Evolutionary conservation across 2,113 vertebrate genomes (phyloP).

Genomic region (Bambusicola thoracicus): DNA sequence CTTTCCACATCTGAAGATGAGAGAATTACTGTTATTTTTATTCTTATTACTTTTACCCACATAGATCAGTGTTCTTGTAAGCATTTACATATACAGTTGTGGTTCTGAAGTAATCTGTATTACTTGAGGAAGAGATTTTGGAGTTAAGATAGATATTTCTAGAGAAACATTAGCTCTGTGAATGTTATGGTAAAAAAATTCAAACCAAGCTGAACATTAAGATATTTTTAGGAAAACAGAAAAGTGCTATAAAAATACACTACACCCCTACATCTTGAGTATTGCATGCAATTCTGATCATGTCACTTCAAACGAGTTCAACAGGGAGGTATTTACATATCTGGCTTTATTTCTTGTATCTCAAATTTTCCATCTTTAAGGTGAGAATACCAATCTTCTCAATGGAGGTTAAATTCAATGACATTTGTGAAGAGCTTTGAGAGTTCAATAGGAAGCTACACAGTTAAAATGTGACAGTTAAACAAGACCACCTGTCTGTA

Average conservation of each 20-base stretch:
- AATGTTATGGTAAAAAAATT: not conserved
- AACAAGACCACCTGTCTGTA: not conserved
- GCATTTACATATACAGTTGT: not conserved
- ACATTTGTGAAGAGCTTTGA: not conserved
- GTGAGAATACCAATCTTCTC: not conserved
- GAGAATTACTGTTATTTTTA: not conserved
- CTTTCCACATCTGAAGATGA: not conserved
- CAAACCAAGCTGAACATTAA: not conserved
- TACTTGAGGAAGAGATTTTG: not conserved
- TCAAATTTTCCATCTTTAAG: not conserved
- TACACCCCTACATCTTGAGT: rapidly evolving
- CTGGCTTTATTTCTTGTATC: not conserved
- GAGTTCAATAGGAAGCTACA: not conserved
- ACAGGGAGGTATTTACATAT: not conserved
- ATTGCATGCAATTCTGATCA: not conserved
- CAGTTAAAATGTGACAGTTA: not conserved
- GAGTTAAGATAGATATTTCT: not conserved
- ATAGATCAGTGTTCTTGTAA: not conserved
- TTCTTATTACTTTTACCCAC: not conserved
- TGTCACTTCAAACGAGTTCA: not conserved
- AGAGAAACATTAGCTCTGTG: not conserved
- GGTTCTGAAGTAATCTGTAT: not conserved
- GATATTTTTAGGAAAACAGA: not conserved
- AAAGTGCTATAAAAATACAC: not conserved
- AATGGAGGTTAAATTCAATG: not conserved